Evolutionary conservation across 2,113 vertebrate genomes (phyloP).

Genomic region (Puffinus mauretanicus): DNA sequence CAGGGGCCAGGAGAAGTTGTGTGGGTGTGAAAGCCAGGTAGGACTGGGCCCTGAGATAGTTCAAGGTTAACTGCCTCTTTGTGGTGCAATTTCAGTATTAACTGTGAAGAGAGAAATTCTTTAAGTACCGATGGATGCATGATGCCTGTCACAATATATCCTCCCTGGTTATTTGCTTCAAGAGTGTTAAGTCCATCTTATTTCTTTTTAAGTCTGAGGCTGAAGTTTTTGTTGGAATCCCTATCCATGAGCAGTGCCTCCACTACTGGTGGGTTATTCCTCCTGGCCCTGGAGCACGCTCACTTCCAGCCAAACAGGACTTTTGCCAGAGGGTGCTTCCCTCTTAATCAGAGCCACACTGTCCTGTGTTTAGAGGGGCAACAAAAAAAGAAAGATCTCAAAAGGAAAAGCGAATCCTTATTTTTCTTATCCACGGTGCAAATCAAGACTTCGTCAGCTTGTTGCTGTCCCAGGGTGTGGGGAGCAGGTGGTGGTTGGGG

Average conservation of each 20-base stretch:
- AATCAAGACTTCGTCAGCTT: background rate
- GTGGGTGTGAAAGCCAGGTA: background rate
- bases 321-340: background rate
- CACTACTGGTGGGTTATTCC: background rate
- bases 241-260: background rate
- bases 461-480: background rate
- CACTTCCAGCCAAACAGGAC: background rate
- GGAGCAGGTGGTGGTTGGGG: background rate
- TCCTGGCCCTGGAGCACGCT: background rate
- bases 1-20: background rate
- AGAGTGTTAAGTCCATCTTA: background rate
- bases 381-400: background rate
- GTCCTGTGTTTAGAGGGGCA: background rate
- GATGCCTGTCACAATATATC: background rate
- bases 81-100: background rate
- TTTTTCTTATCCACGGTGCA: background rate
- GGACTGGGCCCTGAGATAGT: background rate
- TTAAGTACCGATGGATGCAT: background rate
- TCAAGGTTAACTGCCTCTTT: background rate
- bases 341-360: background rate
- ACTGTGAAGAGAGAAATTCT: background rate
- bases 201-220: background rate
- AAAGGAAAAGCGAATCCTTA: background rate
- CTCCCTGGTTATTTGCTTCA: background rate
- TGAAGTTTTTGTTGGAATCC: background rate